Evolutionary conservation across 2,797 vertebrate species (phyloP).

Genomic region (Anolis apletophallus): DNA sequence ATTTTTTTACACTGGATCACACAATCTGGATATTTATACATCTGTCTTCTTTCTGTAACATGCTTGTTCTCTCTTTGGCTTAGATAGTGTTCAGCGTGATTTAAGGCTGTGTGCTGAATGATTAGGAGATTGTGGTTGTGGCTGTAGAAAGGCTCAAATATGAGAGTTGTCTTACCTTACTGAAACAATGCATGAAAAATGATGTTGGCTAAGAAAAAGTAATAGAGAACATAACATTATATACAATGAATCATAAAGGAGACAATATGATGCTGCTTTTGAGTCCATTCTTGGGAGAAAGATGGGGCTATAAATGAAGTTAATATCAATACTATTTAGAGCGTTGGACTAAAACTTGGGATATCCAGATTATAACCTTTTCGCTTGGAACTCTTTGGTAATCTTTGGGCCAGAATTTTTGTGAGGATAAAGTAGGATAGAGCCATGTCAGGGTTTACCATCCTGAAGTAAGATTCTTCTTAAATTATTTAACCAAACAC

Average conservation of each 20-base stretch:
- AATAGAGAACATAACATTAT: constrained; percentile 34
- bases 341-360: not conserved
- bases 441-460: not conserved
- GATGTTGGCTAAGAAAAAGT: constrained; percentile 35
- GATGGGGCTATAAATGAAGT: not conserved
- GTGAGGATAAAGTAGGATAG: not conserved
- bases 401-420: not conserved
- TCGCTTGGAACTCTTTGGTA: not conserved
- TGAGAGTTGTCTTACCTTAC: not conserved
- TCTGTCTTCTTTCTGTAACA: constrained; percentile 43
- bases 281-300: no score
- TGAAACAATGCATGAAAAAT: constrained; percentile 47
- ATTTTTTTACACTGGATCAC: constrained; percentile 24
- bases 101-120: constrained; percentile 32
- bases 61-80: constrained; percentile 2
- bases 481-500: no score
- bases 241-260: constrained; percentile 20
- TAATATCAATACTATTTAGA: not conserved
- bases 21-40: constrained; percentile 17
- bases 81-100: not conserved
- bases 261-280: not conserved
- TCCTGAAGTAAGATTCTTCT: not conserved
- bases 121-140: not conserved
- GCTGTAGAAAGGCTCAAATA: not conserved
- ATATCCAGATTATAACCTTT: not conserved